Evolutionary conservation across 2,797 vertebrate genomes (phyloP), one percentile per base, ranked within the genome.

Genomic region (Delichon dasypus): DNA sequence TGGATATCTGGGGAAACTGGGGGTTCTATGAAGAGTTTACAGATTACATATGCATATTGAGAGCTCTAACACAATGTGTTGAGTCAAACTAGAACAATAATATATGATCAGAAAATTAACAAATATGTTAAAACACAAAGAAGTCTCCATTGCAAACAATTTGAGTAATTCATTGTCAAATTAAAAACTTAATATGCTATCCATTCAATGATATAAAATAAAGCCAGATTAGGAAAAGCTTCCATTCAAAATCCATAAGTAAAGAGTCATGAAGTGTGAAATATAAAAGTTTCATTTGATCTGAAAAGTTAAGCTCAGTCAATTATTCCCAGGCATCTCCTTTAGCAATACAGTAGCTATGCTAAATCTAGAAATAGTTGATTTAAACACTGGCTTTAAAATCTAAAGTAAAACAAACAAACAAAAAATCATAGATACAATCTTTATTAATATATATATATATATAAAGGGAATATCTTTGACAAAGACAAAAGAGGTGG

Each of bases 401-500:
- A 65, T 38, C 54, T 50, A 51, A 90, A 51, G 17, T 47, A 71
- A 70, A 15, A 76, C 13, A 5, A 42, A 42, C n/a, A n/a, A n/a
- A n/a, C n/a, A n/a, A 42, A 68, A 61, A 85, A 47, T 2, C 19
- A 48, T 5, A 66, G 9, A 66, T 60, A 54, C 4, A 34, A 23
- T 12, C 16, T 78, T 66, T 50, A 72, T 19, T 0, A 10, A 47
- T 54, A 27, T 10, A 42, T 40, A 16, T n/a, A 54, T 9, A 6
- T 5, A 30, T 8, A 9, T 3, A 61, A 85, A 58, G 20, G 36
- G 36, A 88, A 94, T 47, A 76, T 26, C 20, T 86, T 42, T 83
- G 89, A 77, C 89, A 92, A 47, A 47, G 75, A 95, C 32, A 85
- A 66, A 95, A 89, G 88, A 60, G 51, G 86, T 86, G 78, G 51